Evolutionary conservation across 2,797 vertebrate genomes (phyloP), one percentile per base, ranked within the genome.

Genomic region (Dicrostonyx torquatus): DNA sequence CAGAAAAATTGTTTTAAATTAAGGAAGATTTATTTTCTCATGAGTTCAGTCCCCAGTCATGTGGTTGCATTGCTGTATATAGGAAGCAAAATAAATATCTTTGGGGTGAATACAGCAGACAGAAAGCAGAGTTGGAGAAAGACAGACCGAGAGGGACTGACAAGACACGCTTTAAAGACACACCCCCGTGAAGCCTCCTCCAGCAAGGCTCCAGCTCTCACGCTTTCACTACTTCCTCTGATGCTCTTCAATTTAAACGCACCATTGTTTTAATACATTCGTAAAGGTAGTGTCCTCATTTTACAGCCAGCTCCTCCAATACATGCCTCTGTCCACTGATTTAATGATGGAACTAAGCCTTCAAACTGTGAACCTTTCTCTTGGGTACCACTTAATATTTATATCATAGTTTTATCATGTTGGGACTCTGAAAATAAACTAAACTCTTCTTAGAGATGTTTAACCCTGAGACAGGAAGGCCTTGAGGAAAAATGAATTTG

Each of bases 401-500:
- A 73, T 40, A 58, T 43, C 37, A 75, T 31, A 72, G 48, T 4
- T 53, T 40, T 14, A 82, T 14, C 37, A 11, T 3, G 26, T 5
- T 73, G 5, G 20, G n/a, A 60, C 31, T 24, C n/a, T n/a, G 37
- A 82, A 89, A 58, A 55, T 62, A 87, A 96, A 34, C 11, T 53
- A 70, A 94, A 87, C 5, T 5, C 18, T n/a, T 84, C 50, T 66
- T 14, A 89, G 79, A 94, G 89, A 78, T 72, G 84, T 84, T 85
- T 89, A 45, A 82, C 5, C 48, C 5, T 37, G 66, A 90, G 31
- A 77, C 70, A 60, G 5, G 75, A 80, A 93, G 94, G 2, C 14
- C 22, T 93, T 4, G 43, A 88, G 34, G 0, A 93, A 68, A 85
- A 94, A 93, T 75, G 55, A 88, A 85, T 91, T 94, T 94, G 37